phyloP scores from a whole-genome alignment of 2,113 vertebrate genomes.

The Pterocles burchelli region DNA sequence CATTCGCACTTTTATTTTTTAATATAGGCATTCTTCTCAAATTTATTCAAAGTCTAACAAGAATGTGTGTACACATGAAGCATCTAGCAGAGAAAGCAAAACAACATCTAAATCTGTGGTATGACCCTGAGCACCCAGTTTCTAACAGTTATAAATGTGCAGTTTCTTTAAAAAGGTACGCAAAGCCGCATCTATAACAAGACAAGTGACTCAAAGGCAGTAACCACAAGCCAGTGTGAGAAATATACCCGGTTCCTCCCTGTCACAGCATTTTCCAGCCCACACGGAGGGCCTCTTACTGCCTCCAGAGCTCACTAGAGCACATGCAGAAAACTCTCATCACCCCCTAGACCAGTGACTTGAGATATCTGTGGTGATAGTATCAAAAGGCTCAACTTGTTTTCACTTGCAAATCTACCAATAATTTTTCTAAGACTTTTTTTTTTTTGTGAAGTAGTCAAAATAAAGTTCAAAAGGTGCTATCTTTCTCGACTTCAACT shows the following conservation, averaged over 20 bases:
- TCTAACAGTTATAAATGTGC: neutral
- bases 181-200: neutral
- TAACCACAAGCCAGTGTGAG: neutral
- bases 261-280: neutral
- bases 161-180: too few relatives aligned
- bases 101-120: neutral
- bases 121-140: neutral
- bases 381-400: neutral
- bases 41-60: neutral
- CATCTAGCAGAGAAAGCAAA: neutral
- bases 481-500: neutral
- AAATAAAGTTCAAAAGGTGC: neutral
- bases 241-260: neutral
- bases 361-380: neutral
- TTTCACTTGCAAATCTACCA: neutral
- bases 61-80: neutral
- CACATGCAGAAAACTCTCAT: fast-evolving
- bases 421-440: neutral
- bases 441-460: neutral
- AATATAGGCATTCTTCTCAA: neutral
- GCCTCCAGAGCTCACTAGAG: neutral
- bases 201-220: neutral
- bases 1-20: neutral
- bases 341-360: neutral
- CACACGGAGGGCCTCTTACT: fast-evolving